Evolutionary conservation across 2,888 invertebrate species (phyloP), one percentile per base, ranked within the genome.

Genomic region (Pristionchus maxplancki): DNA sequence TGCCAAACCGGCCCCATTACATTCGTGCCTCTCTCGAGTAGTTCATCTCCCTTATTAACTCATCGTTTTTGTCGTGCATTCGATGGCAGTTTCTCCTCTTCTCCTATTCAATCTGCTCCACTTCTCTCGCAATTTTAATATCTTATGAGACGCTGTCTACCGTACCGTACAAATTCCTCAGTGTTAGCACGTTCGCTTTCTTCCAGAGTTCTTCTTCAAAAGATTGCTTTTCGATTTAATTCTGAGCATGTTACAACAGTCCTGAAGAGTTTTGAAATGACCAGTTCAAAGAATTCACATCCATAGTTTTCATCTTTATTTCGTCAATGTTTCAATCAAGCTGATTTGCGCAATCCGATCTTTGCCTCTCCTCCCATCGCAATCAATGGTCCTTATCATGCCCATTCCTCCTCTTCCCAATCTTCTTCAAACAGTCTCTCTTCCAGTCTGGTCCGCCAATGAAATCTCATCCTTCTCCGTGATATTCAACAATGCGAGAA

Each of bases 31-130:
- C 81, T 48, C 53, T 53, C 82, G 53, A 53, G 53, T 34, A 28
- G 34, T 83, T 58, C 37, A 53, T 53, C 58, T 17, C n/a, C 78
- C 78, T 78, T 78, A 78, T 48, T 78, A 78, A 78, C 78, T 78
- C 78, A 78, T 78, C 78, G 78, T 78, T 78, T 78, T 78, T 78
- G 78, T 28, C 44, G 13, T n/a, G 44, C 37, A 78, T 78, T 40
- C 78, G 78, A 78, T 78, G 78, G 13, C 78, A 74, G 5, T 37
- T 40, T 9, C 6, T 58, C 34, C 48, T 81, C 81, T 83, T 83
- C 34, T 34, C 34, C n/a, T 44, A 81, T 83, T 83, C 82, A 50
- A 34, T 28, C 82, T 53, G 20, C 53, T 34, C 17, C 78, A n/a
- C n/a, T 40, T n/a, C 37, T 53, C 34, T 24, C 20, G 4, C 37